Evolutionary conservation across 2,888 invertebrate species (phyloP).

Genomic region (Melolontha melolontha): DNA sequence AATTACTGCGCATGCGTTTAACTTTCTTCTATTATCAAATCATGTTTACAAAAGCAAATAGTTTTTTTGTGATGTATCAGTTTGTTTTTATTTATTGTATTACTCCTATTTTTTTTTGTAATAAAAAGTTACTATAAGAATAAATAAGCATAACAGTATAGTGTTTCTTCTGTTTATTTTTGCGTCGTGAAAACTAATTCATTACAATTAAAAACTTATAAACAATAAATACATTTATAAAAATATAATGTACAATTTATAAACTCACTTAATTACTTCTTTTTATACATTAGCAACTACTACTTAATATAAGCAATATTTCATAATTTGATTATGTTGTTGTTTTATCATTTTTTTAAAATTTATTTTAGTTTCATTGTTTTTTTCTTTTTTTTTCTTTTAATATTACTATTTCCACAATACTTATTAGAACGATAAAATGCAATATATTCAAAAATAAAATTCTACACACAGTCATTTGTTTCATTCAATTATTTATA

Average conservation of each 20-base stretch:
- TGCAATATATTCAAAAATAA: not conserved
- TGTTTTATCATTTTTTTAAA: constrained; percentile 9
- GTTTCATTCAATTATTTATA: not conserved
- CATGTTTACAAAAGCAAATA: constrained; percentile 3
- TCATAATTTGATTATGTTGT: constrained; percentile 55
- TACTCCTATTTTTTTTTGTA: constrained; percentile 37
- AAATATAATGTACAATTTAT: constrained; percentile 61
- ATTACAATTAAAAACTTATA: constrained; percentile 52
- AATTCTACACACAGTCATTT: not conserved
- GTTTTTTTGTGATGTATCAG: constrained; percentile 34
- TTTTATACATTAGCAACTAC: constrained; percentile 47
- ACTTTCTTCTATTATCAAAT: constrained; percentile 24
- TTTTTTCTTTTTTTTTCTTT: not conserved
- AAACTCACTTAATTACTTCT: constrained; percentile 37
- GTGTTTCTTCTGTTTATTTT: constrained; percentile 17
- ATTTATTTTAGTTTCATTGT: constrained; percentile 3
- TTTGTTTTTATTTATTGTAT: constrained; percentile 41
- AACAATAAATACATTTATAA: constrained; percentile 63
- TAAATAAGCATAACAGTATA: constrained; percentile 51
- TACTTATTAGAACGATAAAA: constrained; percentile 6
- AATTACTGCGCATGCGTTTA: no score
- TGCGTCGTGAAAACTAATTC: constrained; percentile 45
- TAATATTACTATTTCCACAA: constrained; percentile 10
- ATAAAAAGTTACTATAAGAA: constrained; percentile 39
- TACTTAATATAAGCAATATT: constrained; percentile 58